Evolutionary conservation across 2,113 vertebrate genomes (phyloP).

Genomic region (Ctenomys sociabilis): DNA sequence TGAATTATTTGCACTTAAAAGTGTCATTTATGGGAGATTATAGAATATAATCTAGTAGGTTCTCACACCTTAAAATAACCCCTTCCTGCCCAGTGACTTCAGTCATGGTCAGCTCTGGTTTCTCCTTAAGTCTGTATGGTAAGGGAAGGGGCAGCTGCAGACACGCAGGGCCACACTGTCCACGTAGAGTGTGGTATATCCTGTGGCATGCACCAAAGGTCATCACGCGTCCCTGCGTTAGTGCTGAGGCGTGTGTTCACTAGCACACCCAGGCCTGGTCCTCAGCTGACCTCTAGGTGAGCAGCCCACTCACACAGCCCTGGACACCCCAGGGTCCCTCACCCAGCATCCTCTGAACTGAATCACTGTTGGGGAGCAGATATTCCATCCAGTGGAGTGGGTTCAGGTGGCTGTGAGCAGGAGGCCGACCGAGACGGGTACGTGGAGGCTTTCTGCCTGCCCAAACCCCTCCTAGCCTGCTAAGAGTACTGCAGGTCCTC

Average conservation of each 20-base stretch:
- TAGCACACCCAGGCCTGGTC: not conserved
- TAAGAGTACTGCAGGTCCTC: not conserved
- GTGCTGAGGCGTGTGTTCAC: not conserved
- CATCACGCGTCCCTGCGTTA: not conserved
- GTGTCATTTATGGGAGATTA: not conserved
- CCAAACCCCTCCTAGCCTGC: not conserved
- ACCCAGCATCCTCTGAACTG: not conserved
- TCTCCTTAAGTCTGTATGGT: not conserved
- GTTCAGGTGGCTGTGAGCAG: not conserved
- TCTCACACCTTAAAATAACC: not conserved
- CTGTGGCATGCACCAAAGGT: not conserved
- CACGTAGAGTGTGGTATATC: not conserved
- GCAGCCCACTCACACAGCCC: not conserved
- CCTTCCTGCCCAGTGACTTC: not conserved
- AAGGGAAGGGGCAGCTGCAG: not conserved
- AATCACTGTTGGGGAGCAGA: too few species aligned
- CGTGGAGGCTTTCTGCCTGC: not conserved
- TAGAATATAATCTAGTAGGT: not conserved
- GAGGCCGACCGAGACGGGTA: not conserved
- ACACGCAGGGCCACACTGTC: rapidly evolving
- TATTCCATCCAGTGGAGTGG: too few species aligned
- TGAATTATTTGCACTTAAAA: not conserved
- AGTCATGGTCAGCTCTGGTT: not conserved
- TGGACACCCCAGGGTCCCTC: not conserved
- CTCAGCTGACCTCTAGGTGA: not conserved